Evolutionary conservation across 2,113 vertebrate species (phyloP).

Genomic region (Shinisaurus crocodilurus): DNA sequence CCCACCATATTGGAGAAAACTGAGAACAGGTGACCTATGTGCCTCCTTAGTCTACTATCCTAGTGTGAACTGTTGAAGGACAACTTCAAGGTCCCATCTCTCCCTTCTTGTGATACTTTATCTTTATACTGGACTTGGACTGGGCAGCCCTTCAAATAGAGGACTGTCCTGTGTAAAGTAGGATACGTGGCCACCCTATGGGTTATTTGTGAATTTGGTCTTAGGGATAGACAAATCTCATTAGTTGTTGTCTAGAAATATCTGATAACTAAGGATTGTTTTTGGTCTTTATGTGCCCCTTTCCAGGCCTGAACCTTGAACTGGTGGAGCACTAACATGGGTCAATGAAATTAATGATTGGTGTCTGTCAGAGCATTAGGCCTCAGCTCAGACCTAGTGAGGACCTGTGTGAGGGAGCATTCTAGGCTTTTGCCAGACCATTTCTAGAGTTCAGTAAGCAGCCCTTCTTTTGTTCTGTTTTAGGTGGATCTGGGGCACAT

Average conservation of each 20-base stretch:
- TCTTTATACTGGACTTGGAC: too few relatives aligned
- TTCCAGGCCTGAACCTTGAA: not conserved
- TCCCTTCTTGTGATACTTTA: too few relatives aligned
- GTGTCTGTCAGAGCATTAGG: not conserved
- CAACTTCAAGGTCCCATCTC: too few relatives aligned
- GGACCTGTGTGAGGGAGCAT: not conserved
- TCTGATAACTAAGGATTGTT: not conserved
- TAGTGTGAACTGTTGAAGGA: too few relatives aligned
- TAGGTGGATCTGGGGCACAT: not conserved
- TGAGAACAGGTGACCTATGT: too few relatives aligned
- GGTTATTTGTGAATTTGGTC: not conserved
- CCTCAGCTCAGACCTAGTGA: not conserved
- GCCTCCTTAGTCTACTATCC: too few relatives aligned
- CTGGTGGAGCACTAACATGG: not conserved
- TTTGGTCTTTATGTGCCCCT: not conserved
- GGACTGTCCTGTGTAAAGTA: too few relatives aligned
- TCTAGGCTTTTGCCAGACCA: not conserved
- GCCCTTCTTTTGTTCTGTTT: not conserved
- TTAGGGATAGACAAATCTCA: not conserved
- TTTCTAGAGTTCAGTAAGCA: not conserved
- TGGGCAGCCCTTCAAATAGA: too few relatives aligned
- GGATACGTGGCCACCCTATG: not conserved
- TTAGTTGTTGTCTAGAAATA: not conserved
- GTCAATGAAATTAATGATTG: not conserved
- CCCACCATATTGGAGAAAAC: too few relatives aligned